Percentiles rank a stretch among this genome's conserved stretches.
These are phyloP conservation scores for Dolomedes plantarius DNA, from an alignment of 2,888 invertebrate species.

Conservation along the genomic window DNA sequence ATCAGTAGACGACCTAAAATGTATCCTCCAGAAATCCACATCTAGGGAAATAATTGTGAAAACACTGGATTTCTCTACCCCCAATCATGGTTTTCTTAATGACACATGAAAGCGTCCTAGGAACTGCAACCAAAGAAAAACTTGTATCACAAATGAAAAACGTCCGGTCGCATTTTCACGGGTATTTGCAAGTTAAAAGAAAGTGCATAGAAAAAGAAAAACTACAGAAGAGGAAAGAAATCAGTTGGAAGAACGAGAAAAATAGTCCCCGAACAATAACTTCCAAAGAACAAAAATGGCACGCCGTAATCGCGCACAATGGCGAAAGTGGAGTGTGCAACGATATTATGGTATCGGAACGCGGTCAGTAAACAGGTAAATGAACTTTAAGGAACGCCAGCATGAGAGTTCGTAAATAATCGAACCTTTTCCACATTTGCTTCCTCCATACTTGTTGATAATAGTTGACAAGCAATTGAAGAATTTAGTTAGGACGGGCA, in stretches of 20 bases:
- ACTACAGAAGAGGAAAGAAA: neutral
- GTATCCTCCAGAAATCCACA: too few species aligned
- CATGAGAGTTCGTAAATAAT: neutral
- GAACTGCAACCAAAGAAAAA: too few species aligned
- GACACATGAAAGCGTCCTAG: too few species aligned
- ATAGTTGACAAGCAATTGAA: neutral
- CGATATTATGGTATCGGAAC: slow-evolving; percentile 42
- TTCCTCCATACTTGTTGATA: neutral
- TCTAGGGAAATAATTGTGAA: too few species aligned
- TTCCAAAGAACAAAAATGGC: slow-evolving; percentile 53
- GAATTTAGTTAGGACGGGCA: too few species aligned
- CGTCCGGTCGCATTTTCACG: too few species aligned
- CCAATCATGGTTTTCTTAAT: too few species aligned
- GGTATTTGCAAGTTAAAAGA: too few species aligned
- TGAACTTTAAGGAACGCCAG: slow-evolving; percentile 44
- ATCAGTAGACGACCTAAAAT: too few species aligned
- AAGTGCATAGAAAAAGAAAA: neutral
- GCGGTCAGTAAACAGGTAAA: slow-evolving; percentile 61
- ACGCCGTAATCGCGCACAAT: slow-evolving; percentile 53
- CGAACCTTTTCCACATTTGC: neutral
- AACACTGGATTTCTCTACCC: too few species aligned
- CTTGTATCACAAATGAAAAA: too few species aligned
- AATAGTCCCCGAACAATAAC: slow-evolving; percentile 59
- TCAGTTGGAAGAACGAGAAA: slow-evolving; percentile 28
- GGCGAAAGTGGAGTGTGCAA: slow-evolving; percentile 31